Conservation (phyloP, 2,113 vertebrate genomes). For the Puntigrus tetrazona region DNA sequence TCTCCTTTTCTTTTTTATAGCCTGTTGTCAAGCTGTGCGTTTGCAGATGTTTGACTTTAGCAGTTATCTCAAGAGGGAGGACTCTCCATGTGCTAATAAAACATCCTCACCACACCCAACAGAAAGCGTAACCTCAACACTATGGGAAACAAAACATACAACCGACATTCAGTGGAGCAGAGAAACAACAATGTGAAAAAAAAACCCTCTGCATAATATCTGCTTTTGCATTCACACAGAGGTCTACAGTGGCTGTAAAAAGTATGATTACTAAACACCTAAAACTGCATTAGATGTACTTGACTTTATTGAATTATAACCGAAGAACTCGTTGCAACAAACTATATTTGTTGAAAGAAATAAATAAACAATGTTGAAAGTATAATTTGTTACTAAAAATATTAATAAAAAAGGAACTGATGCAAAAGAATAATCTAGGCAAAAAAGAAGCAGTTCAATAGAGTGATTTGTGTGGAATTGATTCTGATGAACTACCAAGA, state of each 20-base stretch:
- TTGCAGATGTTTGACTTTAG: constrained; percentile 73
- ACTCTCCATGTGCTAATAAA: constrained; percentile 69
- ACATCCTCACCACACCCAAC: constrained; percentile 56
- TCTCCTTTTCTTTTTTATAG: constrained; percentile 6
- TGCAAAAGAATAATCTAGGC: neutral
- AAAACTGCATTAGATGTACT: neutral
- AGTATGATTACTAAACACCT: neutral
- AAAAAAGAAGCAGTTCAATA: neutral
- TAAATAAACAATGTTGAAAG: neutral
- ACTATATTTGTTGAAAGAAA: neutral
- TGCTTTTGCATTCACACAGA: constrained; percentile 11
- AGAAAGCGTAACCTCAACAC: constrained; percentile 36
- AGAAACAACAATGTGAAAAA: neutral
- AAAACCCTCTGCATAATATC: too few species aligned
- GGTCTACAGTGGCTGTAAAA: neutral
- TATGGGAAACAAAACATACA: constrained; percentile 27
- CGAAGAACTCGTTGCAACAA: neutral
- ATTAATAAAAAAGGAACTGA: neutral
- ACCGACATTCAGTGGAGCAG: constrained; percentile 21
- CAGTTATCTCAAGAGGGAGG: constrained; percentile 59
- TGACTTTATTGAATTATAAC: neutral
- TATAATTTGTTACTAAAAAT: neutral
- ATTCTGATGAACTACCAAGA: too few species aligned
- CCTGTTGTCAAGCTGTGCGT: constrained; percentile 45
- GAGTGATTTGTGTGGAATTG: neutral